Percentiles rank a stretch among this genome's conserved stretches.
phyloP scores from a whole-genome alignment of 1,140 invertebrate species.

The Diorhabda carinulata region DNA sequence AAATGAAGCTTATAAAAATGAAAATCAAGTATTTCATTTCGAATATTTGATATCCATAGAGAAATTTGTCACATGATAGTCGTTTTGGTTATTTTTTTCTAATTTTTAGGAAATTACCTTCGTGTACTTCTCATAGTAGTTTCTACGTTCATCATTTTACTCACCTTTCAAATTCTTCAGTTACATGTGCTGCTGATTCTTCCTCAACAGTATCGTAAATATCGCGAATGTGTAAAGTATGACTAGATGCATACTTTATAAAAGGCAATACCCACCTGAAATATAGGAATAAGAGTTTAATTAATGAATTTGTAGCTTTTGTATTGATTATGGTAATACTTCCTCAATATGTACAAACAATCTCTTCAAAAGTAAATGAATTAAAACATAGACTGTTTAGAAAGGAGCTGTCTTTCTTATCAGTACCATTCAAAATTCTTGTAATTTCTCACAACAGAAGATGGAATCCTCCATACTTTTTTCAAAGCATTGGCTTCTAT shows the following conservation, averaged over 20 bases:
- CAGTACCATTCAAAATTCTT: too few species aligned
- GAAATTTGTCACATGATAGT: not conserved
- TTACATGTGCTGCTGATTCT: not conserved
- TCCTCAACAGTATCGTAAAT: constrained; percentile 1
- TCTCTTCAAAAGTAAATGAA: not conserved
- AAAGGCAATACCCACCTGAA: constrained; percentile 10
- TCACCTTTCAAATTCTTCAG: constrained; percentile 8
- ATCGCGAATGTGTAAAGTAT: not conserved
- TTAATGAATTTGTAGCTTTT: too few species aligned
- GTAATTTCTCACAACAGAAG: too few species aligned
- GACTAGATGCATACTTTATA: not conserved
- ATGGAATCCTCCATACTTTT: too few species aligned
- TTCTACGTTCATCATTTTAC: not conserved
- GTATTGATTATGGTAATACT: too few species aligned
- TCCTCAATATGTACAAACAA: not conserved
- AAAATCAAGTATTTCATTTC: not conserved
- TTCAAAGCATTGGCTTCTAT: too few species aligned
- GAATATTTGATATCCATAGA: not conserved
- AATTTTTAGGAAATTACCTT: too few species aligned
- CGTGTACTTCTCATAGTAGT: too few species aligned
- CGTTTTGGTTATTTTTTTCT: not conserved
- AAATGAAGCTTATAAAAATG: too few species aligned
- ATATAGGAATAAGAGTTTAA: not conserved
- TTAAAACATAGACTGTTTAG: too few species aligned
- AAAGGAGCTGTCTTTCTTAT: too few species aligned